Evolutionary conservation across 2,797 vertebrate species (phyloP).

Genomic region (Bovichtus variegatus): DNA sequence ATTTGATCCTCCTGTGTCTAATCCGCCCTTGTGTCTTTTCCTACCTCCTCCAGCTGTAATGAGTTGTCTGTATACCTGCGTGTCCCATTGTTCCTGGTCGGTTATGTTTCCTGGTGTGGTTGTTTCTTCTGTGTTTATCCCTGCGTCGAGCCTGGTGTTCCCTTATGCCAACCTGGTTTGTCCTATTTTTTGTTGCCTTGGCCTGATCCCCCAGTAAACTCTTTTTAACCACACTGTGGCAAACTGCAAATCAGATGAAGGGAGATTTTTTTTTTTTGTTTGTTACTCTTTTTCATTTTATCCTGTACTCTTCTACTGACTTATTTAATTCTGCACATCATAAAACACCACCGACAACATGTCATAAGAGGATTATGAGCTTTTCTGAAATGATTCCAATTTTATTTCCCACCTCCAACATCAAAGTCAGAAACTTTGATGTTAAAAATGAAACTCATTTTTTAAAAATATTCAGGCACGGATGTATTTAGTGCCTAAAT

Average conservation of each 20-base stretch:
- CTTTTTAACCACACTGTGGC: too few relatives aligned
- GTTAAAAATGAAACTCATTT: constrained; percentile 1
- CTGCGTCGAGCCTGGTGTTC: too few relatives aligned
- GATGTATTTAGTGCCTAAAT: neutral
- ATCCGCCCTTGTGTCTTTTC: too few relatives aligned
- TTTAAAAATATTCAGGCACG: neutral
- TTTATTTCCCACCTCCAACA: constrained; percentile 9
- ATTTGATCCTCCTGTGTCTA: too few relatives aligned
- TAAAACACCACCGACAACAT: neutral
- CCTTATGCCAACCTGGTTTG: too few relatives aligned
- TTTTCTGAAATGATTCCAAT: constrained; percentile 16
- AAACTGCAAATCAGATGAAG: neutral
- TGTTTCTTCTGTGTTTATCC: too few relatives aligned
- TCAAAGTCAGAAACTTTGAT: constrained; percentile 26
- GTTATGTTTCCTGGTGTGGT: too few relatives aligned
- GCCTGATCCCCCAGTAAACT: too few relatives aligned
- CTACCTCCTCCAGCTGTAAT: too few relatives aligned
- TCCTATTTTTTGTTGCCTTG: too few relatives aligned
- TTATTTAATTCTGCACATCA: constrained; percentile 17
- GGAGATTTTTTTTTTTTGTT: neutral
- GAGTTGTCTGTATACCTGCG: too few relatives aligned
- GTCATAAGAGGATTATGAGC: constrained; percentile 39
- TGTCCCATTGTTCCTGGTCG: too few relatives aligned
- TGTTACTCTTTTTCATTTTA: neutral
- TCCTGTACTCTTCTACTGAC: neutral